Evolutionary conservation across 2,888 invertebrate species (phyloP), one percentile per base, ranked within the genome.

Genomic region (Hypomecis atomaria): DNA sequence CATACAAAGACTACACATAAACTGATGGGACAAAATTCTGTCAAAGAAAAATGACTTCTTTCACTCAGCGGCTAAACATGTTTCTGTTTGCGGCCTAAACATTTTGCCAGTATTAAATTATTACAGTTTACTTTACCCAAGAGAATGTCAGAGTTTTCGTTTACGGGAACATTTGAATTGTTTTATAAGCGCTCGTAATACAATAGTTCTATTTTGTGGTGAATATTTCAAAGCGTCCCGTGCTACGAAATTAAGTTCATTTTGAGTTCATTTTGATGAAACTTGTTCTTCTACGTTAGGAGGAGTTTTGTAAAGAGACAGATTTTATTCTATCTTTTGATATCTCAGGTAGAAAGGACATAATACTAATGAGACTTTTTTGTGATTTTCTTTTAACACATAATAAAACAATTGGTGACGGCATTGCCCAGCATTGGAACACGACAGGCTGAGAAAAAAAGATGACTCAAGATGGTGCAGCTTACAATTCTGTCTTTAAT

Each of bases 1-100:
- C 85, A 86, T 82, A 88, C 87, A 88, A 89, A 88, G 87, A 81
- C 85, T 83, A 59, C 60, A 70, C 78, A 79, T 81, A 86, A 85
- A 84, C 82, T 85, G 86, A 86, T 83, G 85, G 85, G 82, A 81
- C 77, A 69, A 71, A 73, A 69, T 62, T 67, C 67, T 72, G 82
- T 72, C 82, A 83, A 79, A 81, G 79, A 75, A 87, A 88, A 87
- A 78, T 84, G 80, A 77, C 81, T 83, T 81, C 82, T 87, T 78
- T 78, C 65, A 70, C 77, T 66, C 62, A 63, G 69, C 62, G 42
- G 65, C 82, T 79, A 76, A 82, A 82, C 70, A 58, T 69, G 78
- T 66, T 74, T 82, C 84, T 53, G 73, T 72, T 75, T 83, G 78
- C 33, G 47, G 44, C 63, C 11, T 11, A 23, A 71, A 75, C 72